Conservation (phyloP, 1,140 invertebrate species). For the Zaprionus africanus region DNA sequence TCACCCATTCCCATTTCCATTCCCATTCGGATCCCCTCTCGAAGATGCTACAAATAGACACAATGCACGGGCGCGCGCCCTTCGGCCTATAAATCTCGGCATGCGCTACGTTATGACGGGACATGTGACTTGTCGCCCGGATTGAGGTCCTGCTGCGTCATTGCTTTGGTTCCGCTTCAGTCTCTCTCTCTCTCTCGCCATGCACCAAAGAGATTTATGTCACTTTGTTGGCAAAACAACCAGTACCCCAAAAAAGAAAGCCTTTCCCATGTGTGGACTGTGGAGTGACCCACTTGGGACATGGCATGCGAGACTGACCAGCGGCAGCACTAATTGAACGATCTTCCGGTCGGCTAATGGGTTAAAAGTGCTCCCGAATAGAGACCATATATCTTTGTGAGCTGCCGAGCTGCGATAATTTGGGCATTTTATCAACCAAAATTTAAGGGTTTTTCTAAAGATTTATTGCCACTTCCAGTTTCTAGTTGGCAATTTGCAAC, state of each 20-base stretch:
- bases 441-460: constrained; percentile 69
- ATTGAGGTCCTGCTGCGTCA: constrained; percentile 71
- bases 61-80: constrained; percentile 52
- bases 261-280: constrained; percentile 25
- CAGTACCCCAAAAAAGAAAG: constrained; percentile 13
- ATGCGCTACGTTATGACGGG: constrained; percentile 67
- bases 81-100: constrained; percentile 65
- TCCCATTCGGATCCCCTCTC: constrained; percentile 33
- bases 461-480: constrained; percentile 65
- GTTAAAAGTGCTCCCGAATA: constrained; percentile 63
- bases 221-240: constrained; percentile 72
- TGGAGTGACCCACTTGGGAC: constrained; percentile 77
- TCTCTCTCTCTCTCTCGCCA: constrained; percentile 40
- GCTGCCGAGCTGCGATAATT: constrained; percentile 62
- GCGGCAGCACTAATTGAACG: constrained; percentile 72
- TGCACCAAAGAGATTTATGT: constrained; percentile 71
- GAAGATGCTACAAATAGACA: constrained; percentile 59
- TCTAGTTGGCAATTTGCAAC: constrained; percentile 15
- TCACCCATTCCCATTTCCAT: background rate
- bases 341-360: constrained; percentile 81
- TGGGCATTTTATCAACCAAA: constrained; percentile 79
- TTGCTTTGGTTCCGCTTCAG: constrained; percentile 75
- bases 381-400: constrained; percentile 59
- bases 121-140: constrained; percentile 51
- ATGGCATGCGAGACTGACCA: constrained; percentile 32